Evolutionary conservation across 2,113 vertebrate species (phyloP).

Genomic region (Gymnorhina tibicen): DNA sequence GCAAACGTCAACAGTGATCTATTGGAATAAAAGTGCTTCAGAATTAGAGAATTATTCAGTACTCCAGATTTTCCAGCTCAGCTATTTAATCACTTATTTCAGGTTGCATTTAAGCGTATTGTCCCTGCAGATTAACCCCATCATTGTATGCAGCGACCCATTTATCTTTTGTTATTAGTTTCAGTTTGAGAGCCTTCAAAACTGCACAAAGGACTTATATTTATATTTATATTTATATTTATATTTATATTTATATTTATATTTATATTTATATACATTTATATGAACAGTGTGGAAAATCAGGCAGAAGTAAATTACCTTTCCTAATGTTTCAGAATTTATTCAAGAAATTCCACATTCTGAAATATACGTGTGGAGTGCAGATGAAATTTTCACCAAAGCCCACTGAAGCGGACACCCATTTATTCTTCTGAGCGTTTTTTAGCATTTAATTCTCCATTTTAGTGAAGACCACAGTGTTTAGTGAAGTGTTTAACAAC

Average conservation of each 20-base stretch:
- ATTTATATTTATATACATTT: not conserved
- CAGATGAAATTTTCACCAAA: not conserved
- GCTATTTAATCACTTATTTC: not conserved
- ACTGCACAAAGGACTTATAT: not conserved
- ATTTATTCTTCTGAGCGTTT: not conserved
- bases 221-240: not conserved
- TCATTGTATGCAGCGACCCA: not conserved
- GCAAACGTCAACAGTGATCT: not conserved
- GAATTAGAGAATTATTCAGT: not conserved
- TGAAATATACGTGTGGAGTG: not conserved
- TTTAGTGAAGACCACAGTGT: not conserved
- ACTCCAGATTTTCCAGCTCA: not conserved
- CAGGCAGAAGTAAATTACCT: not conserved
- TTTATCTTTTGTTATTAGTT: not conserved
- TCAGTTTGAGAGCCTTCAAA: not conserved
- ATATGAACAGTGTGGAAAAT: not conserved
- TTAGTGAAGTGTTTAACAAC: not conserved
- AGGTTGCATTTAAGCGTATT: not conserved
- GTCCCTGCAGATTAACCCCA: not conserved
- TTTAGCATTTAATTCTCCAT: not conserved
- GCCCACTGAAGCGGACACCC: not conserved
- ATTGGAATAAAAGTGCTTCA: not conserved
- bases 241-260: too few species aligned
- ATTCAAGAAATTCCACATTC: not conserved
- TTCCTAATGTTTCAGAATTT: not conserved